Evolutionary conservation across 2,797 vertebrate genomes (phyloP), one percentile per base, ranked within the genome.

Genomic region (Echeneis naucrates): DNA sequence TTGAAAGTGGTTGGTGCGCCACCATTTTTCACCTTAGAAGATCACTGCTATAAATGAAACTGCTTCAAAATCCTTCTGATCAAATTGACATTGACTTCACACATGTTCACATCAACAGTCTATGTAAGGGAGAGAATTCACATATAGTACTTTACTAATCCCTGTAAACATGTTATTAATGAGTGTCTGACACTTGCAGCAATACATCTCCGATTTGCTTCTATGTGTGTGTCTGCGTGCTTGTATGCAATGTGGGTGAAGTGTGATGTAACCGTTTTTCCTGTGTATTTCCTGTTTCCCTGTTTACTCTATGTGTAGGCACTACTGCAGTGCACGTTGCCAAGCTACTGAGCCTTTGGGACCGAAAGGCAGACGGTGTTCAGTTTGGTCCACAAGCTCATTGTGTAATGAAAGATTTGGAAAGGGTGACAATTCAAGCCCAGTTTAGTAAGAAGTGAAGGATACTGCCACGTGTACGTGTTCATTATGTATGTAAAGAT

Each of bases 241-340:
- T 8, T 67, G 55, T 78, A n/a, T 8, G 21, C 62, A 61, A 52
- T 69, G 67, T 75, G 80, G 64, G 81, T 76, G 80, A 80, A 64
- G 72, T 80, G 72, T 84, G 78, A 87, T 85, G 66, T 75, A 83
- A 88, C 56, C 38, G 67, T 75, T 85, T n/a, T 85, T 76, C 59
- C 65, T 80, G 76, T 82, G 65, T 75, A 51, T 84, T 92, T 84
- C 81, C 80, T 74, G 74, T 82, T 86, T 87, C 74, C 83, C 71
- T 88, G 81, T 90, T 90, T 88, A 87, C 64, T 77, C 63, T 52
- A 5, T 78, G 83, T 81, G 87, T 89, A 88, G 87, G 89, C 85
- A 88, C 86, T 68, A 58, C 74, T 73, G 78, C 64, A 50, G 73
- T 56, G 58, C 68, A 71, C 63, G 75, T 82, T 88, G 85, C 83